These are phyloP conservation scores for Myotis planiceps DNA, from an alignment of 2,797 vertebrate genomes.

Conservation along the genomic window DNA sequence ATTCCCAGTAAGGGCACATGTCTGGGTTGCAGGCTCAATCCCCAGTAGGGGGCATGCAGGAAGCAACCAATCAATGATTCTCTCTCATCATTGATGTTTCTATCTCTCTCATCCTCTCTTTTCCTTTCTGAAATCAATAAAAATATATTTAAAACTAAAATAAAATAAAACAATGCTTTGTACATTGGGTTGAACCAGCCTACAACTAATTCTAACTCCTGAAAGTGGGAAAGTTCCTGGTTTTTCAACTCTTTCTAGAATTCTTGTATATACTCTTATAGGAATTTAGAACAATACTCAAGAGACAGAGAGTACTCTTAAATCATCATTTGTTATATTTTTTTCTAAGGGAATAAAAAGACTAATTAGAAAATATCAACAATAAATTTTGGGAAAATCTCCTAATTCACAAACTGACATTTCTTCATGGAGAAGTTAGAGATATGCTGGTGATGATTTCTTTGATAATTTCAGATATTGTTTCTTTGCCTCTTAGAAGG, in stretches of 20 bases:
- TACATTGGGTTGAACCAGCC: background rate
- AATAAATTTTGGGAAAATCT: slow-evolving; percentile 55
- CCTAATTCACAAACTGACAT: slow-evolving; percentile 65
- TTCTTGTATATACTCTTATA: background rate
- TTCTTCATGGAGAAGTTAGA: slow-evolving; percentile 55
- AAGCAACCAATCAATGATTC: too few relatives aligned
- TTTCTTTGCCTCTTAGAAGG: slow-evolving; percentile 52
- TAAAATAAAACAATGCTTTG: background rate
- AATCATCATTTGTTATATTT: background rate
- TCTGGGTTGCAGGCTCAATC: too few relatives aligned
- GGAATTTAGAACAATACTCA: background rate
- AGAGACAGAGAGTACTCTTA: background rate
- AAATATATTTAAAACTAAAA: too few relatives aligned
- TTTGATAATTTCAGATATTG: slow-evolving; percentile 77
- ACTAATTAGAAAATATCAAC: slow-evolving; percentile 70
- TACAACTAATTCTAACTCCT: background rate
- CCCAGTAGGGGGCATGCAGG: too few relatives aligned
- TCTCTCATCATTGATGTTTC: too few relatives aligned
- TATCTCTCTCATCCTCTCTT: too few relatives aligned
- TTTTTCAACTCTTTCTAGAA: slow-evolving; percentile 20
- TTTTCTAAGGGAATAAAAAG: slow-evolving; percentile 46
- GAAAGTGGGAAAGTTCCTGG: background rate
- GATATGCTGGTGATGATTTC: background rate
- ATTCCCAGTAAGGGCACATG: too few relatives aligned
- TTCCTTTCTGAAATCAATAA: too few relatives aligned